phyloP scores from a whole-genome alignment of 2,113 vertebrate genomes.

The Pollachius pollachius region DNA sequence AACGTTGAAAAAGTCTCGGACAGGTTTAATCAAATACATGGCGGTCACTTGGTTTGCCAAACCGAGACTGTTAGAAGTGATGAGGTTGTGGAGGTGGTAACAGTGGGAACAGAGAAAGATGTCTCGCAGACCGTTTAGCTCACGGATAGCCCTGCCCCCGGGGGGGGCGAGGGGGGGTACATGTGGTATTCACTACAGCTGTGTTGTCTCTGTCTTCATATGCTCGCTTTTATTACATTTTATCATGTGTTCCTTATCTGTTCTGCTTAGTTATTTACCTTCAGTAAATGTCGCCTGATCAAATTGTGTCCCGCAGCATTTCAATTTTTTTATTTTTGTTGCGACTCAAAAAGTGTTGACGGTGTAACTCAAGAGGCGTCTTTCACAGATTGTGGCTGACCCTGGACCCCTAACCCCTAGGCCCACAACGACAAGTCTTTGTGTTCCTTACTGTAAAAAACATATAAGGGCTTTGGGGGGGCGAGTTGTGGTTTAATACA shows the following conservation, averaged over 20 bases:
- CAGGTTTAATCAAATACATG: conserved; percentile 20
- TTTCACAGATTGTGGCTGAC: conserved; percentile 45
- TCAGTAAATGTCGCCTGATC: conserved; percentile 49
- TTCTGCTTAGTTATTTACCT: conserved; percentile 63
- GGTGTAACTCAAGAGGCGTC: conserved; percentile 60
- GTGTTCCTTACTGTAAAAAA: conserved; percentile 27
- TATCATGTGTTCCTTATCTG: conserved; percentile 72
- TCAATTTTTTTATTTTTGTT: conserved; percentile 5
- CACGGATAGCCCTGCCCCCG: conserved; percentile 45
- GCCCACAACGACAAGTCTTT: conserved; percentile 17
- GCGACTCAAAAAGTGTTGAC: conserved; percentile 42
- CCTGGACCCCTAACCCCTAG: conserved; percentile 26
- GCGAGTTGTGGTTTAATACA: conserved; percentile 20
- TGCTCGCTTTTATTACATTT: conserved; percentile 66
- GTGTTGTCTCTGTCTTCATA: conserved; percentile 66
- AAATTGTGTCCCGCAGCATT: conserved; percentile 51
- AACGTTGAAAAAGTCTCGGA: conserved; percentile 23
- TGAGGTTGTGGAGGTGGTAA: conserved; percentile 29
- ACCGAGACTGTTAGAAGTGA: conserved; percentile 15
- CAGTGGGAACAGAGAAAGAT: conserved; percentile 33
- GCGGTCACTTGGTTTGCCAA: conserved; percentile 21
- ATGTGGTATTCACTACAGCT: conserved; percentile 71
- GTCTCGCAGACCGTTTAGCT: conserved; percentile 36
- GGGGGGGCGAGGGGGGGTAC: conserved; percentile 34
- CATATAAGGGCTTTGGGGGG: conserved; percentile 16